phyloP scores from a whole-genome alignment of 2,888 invertebrate genomes.

The Athripsodes cinereus region DNA sequence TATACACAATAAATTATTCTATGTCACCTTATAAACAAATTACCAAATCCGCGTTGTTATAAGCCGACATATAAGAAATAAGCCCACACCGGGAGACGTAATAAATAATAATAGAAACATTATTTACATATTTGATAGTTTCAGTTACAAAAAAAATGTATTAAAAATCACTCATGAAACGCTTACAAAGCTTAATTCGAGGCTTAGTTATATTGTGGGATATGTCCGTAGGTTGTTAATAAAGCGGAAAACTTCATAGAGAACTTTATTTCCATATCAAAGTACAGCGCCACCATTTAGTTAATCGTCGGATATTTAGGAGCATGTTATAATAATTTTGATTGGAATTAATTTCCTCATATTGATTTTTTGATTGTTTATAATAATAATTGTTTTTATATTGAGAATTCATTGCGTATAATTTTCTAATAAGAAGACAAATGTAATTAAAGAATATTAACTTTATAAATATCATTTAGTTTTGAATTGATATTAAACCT shows the following conservation, averaged over 20 bases:
- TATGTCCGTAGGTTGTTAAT: neutral
- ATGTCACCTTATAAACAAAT: no score
- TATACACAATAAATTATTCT: no score
- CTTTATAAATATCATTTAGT: no score
- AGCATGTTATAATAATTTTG: constrained; percentile 1
- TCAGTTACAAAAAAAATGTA: neutral
- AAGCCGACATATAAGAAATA: neutral
- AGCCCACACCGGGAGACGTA: neutral
- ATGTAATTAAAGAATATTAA: neutral
- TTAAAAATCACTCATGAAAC: neutral
- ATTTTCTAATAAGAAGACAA: no score
- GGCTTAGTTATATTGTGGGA: neutral
- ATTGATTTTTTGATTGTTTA: no score
- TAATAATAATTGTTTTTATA: no score
- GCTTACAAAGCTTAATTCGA: neutral
- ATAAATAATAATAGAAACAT: neutral
- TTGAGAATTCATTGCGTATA: no score
- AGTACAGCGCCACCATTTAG: neutral
- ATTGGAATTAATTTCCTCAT: neutral
- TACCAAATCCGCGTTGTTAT: no score
- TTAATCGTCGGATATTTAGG: neutral
- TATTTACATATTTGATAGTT: neutral
- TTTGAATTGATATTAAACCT: no score
- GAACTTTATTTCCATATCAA: neutral
- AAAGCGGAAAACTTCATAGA: neutral